phyloP scores from a whole-genome alignment of 2,113 vertebrate species.

The Rousettus leschenaultii region DNA sequence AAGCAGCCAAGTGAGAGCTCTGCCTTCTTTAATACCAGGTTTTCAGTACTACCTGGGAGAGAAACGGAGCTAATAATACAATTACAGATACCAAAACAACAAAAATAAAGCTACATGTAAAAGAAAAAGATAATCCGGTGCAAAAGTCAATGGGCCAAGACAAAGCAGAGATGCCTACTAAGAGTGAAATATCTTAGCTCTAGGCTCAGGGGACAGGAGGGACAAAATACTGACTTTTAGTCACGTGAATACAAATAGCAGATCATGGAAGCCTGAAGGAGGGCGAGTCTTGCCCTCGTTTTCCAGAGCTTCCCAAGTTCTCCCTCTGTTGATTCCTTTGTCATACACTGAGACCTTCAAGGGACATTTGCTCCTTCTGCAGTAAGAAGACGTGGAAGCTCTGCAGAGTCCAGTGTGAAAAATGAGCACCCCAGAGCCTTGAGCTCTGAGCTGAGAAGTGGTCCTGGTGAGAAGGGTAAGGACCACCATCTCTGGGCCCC shows the following conservation, averaged over 20 bases:
- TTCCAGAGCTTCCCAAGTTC: background rate
- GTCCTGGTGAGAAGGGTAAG: background rate
- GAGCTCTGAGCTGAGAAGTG: rapidly evolving
- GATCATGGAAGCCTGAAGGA: background rate
- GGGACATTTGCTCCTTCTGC: background rate
- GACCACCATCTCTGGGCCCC: background rate
- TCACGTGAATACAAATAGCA: background rate
- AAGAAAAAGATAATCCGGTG: background rate
- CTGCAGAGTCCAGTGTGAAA: background rate
- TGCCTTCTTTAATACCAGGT: background rate
- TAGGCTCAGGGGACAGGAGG: background rate
- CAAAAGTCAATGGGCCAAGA: no score
- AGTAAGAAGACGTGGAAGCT: background rate
- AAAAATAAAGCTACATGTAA: background rate
- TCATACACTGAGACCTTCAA: background rate
- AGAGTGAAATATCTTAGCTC: background rate
- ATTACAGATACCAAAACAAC: background rate
- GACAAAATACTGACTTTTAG: background rate
- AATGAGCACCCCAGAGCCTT: rapidly evolving
- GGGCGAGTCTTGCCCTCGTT: background rate
- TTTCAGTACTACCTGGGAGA: background rate
- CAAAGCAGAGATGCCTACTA: background rate
- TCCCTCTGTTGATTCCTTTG: background rate
- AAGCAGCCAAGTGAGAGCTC: background rate
- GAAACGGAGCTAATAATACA: background rate